phyloP scores from a whole-genome alignment of 2,888 invertebrate genomes.

The Cerastis leucographa region DNA sequence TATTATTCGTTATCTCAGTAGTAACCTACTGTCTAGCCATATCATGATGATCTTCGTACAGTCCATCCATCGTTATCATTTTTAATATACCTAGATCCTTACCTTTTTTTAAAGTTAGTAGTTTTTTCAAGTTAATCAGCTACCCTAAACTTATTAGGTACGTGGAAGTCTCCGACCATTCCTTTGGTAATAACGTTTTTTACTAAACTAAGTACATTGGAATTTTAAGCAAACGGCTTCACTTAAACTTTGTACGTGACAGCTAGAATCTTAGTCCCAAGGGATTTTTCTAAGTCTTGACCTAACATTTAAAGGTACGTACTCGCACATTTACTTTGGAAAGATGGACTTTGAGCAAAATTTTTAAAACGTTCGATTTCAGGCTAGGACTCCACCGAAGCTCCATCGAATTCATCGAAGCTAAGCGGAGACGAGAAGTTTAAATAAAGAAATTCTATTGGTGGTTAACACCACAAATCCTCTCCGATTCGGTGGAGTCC shows the following conservation, averaged over 20 bases:
- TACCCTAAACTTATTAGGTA: not conserved
- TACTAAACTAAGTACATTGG: not conserved
- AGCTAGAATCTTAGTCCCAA: not conserved
- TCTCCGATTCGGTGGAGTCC: too few species aligned
- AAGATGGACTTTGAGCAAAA: not conserved
- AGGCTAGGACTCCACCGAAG: too few species aligned
- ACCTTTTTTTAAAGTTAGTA: not conserved
- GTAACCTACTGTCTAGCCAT: too few species aligned
- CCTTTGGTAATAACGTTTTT: not conserved
- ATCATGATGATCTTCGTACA: too few species aligned
- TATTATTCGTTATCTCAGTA: too few species aligned
- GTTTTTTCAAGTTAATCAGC: not conserved
- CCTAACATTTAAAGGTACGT: not conserved
- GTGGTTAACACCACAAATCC: too few species aligned
- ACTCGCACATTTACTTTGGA: not conserved
- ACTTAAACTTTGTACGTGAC: conserved; percentile 31
- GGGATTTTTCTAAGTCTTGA: conserved; percentile 2
- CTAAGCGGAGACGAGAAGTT: too few species aligned
- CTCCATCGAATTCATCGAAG: too few species aligned
- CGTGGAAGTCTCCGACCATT: not conserved
- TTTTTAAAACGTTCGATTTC: not conserved
- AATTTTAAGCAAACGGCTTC: conserved; percentile 37
- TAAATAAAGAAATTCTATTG: too few species aligned
- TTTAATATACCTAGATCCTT: not conserved
- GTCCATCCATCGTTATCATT: too few species aligned